Evolutionary conservation across 1,140 invertebrate genomes (phyloP).

Genomic region (Bombus sibiricus): DNA sequence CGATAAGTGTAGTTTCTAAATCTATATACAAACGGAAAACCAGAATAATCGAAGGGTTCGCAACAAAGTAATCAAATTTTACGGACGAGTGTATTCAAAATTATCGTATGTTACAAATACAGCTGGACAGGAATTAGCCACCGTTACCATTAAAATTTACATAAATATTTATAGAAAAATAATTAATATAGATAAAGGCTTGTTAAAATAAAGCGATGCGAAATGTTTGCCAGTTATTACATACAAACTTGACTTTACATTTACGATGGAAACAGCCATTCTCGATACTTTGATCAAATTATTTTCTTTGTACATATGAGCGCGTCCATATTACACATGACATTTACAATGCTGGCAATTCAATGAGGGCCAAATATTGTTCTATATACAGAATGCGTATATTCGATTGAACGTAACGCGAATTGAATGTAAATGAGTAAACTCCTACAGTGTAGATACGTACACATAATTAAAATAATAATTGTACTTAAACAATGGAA

Average conservation of each 20-base stretch:
- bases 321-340: too few relatives aligned
- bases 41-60: too few relatives aligned
- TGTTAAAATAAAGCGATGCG: not conserved
- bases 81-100: too few relatives aligned
- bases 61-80: too few relatives aligned
- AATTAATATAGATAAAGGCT: too few relatives aligned
- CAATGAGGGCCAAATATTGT: not conserved
- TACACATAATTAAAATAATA: not conserved
- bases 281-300: too few relatives aligned
- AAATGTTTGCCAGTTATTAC: not conserved
- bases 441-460: not conserved
- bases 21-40: too few relatives aligned
- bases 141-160: too few relatives aligned
- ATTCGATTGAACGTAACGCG: not conserved
- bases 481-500: not conserved
- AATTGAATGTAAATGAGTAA: not conserved
- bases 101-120: too few relatives aligned
- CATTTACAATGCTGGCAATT: not conserved
- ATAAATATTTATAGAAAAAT: not conserved
- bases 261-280: not conserved
- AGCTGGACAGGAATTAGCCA: too few relatives aligned
- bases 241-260: not conserved
- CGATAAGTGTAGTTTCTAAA: too few relatives aligned
- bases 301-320: too few relatives aligned
- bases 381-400: not conserved